These are phyloP conservation scores for Dynastes grantii DNA, from an alignment of 2,888 invertebrate species.

Conservation along the genomic window DNA sequence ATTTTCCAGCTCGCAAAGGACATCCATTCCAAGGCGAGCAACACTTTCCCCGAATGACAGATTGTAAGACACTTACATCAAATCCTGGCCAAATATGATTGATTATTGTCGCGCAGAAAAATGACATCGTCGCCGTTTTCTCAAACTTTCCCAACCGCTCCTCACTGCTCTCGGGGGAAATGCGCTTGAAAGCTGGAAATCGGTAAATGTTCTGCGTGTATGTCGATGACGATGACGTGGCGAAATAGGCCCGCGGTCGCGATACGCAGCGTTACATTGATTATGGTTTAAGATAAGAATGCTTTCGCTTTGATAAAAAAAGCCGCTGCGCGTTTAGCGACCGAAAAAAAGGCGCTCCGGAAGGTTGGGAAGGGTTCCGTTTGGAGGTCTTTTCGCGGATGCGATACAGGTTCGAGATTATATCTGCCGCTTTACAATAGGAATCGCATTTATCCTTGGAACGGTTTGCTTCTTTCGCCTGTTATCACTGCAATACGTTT, in stretches of 20 bases:
- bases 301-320: not conserved
- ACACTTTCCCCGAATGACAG: constrained; percentile 26
- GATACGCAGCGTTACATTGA: not conserved
- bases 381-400: not conserved
- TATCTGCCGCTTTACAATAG: not conserved
- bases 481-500: no score
- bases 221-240: not conserved
- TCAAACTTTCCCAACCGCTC: not conserved
- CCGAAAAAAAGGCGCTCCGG: not conserved
- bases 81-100: constrained; percentile 39
- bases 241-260: not conserved
- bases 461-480: not conserved
- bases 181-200: constrained; percentile 1
- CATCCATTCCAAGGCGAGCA: constrained; percentile 11
- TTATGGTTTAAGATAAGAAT: not conserved
- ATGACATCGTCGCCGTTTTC: not conserved
- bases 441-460: not conserved
- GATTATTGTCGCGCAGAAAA: constrained; percentile 30
- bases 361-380: not conserved
- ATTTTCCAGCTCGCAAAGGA: constrained; percentile 4
- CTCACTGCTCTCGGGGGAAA: not conserved
- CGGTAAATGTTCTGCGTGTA: not conserved
- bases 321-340: not conserved
- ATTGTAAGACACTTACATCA: constrained; percentile 41
- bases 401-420: constrained; percentile 5